Evolutionary conservation across 2,888 invertebrate species (phyloP).

Genomic region (Abscondita cerata): DNA sequence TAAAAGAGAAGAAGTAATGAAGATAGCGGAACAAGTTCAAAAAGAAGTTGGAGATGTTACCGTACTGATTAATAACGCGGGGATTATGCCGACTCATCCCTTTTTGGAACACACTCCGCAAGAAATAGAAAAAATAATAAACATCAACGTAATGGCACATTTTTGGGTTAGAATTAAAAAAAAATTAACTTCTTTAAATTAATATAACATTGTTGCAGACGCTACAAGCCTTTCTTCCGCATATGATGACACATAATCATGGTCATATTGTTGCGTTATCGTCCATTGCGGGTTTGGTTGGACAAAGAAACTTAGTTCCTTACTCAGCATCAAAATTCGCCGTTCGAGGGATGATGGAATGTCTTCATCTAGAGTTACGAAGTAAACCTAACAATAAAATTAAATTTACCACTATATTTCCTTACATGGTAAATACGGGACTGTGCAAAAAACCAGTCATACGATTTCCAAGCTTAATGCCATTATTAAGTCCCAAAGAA

Average conservation of each 20-base stretch:
- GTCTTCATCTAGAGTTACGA: slow-evolving; percentile 74
- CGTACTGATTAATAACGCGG: slow-evolving; percentile 85
- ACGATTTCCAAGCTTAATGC: slow-evolving; percentile 69
- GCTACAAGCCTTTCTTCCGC: slow-evolving; percentile 76
- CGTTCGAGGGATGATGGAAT: slow-evolving; percentile 85
- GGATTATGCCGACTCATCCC: slow-evolving; percentile 82
- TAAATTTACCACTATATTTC: slow-evolving; percentile 83
- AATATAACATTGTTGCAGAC: slow-evolving; percentile 58
- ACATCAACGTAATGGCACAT: slow-evolving; percentile 80
- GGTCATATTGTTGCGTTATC: slow-evolving; percentile 81
- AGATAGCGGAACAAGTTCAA: slow-evolving; percentile 68
- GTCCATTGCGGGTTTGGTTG: slow-evolving; percentile 78
- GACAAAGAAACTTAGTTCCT: slow-evolving; percentile 78
- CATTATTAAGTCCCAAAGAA: slow-evolving; percentile 67
- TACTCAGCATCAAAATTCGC: slow-evolving; percentile 86
- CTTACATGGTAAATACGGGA: slow-evolving; percentile 89
- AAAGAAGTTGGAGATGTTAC: slow-evolving; percentile 78
- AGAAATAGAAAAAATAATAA: slow-evolving; percentile 74
- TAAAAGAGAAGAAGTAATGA: slow-evolving; percentile 70
- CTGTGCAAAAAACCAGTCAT: slow-evolving; percentile 79
- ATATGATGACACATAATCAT: slow-evolving; percentile 75
- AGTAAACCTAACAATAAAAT: slow-evolving; percentile 62
- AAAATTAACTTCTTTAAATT: slow-evolving; percentile 4
- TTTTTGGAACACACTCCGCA: slow-evolving; percentile 69
- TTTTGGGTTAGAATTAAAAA: slow-evolving; percentile 72